Base-by-base conservation (phyloP, 53 echinoderm and acorn worm species). In the Luidia sarsii region DNA sequence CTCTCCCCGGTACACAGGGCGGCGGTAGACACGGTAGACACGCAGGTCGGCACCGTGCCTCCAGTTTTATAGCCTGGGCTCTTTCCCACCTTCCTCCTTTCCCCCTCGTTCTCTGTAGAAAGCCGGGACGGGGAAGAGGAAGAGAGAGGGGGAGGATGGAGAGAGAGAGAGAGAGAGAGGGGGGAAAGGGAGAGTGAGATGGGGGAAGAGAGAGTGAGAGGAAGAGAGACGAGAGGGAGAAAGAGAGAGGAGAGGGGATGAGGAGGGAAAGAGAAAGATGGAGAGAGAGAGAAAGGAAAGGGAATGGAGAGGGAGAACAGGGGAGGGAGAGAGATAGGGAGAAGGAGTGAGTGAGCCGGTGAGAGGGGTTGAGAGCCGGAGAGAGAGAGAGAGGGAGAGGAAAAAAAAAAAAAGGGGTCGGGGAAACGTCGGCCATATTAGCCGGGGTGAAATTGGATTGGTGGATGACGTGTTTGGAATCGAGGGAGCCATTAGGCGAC, bases 381-480 rank as follows among this genome's bases (percentile, higher is more conserved):
- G 64, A 65, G 23, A 65, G 65, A 60, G 11, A 25, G 16, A 74
- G 57, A 30, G 39, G 55, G 59, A 46, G 15, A 30, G 43, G 27
- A 9, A n/a, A n/a, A n/a, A n/a, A n/a, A n/a, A n/a, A 77, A 32
- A 2, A 14, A 31, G 48, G 23, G 59, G 20, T 22, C 41, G 46
- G 37, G 21, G 61, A 39, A 39, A 29, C 57, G 27, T 39, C 60
- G 77, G 77, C 59, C 61, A 61, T 77, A 77, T 77, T 60, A 77
- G 77, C 61, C 23, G 30, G 60, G 77, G 61, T 39, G 48, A 60
- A 77, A 77, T 77, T 77, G 77, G 77, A 77, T 77, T 77, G 77
- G 29, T 10, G 61, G 77, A 77, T 77, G 77, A 77, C 77, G 77
- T 77, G 77, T 77, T 39, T 61, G 77, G 77, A 77, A 77, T 77